Base-by-base conservation (phyloP, 1,140 invertebrate genomes). In the Phocides pigmalion region DNA sequence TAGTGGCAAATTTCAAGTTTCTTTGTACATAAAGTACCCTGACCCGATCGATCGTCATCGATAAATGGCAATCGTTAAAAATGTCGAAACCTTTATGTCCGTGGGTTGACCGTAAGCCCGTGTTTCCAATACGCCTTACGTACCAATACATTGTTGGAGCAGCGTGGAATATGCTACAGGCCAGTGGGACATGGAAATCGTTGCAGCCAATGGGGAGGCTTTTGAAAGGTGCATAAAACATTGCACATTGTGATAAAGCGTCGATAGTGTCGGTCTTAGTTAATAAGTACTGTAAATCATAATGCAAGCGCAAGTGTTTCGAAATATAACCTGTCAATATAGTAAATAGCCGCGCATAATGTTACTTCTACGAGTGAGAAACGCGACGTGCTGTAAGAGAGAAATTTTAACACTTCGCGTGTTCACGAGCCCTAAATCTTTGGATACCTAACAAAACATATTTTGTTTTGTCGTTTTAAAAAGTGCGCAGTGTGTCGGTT, bases 241-340 rank as follows among this genome's bases (percentile, higher is more conserved):
- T 65, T 59, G 56, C 56, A 32, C 56, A 59, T 59, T 47, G 41
- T 46, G 56, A 59, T 59, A 35, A 59, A 58, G 62, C 46, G 51
- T n/a, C 54, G 62, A 69, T 73, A 62, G 64, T 73, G 71, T 70
- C 66, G 61, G 61, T 50, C 65, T 62, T 50, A 62, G 61, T 73
- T 69, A 73, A 73, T 73, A 66, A 73, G 64, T 49, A 54, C 25
- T 20, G 53, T 73, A 73, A 69, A 69, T 73, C 66, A 73, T 50
- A 51, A 35, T 16, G 56, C 25, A 47, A 47, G 44, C 25, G 56
- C 41, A 32, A 61, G 56, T 61, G 56, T 61, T 67, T 62, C 58
- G 64, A 64, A 62, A 70, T 73, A 73, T 73, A 66, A 65, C 37
- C 64, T 73, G 67, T 67, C 71, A 61, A 70, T 73, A 70, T 70